phyloP scores from a whole-genome alignment of 2,888 invertebrate genomes.

The Apodemia hepburni region DNA sequence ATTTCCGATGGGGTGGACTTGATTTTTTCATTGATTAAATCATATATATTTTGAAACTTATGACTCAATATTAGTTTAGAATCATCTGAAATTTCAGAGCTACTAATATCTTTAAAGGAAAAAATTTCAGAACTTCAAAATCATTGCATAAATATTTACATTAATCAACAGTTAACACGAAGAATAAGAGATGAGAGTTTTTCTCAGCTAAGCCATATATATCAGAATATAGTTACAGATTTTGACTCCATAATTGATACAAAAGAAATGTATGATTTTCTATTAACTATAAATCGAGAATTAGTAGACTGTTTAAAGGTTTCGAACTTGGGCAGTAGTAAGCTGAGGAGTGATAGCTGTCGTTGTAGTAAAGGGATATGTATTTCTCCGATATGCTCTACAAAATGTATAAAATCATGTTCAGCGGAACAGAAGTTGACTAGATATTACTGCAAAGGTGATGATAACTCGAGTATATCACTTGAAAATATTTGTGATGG shows the following conservation, averaged over 20 bases:
- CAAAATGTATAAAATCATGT: conserved; percentile 48
- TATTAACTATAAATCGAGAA: conserved; percentile 50
- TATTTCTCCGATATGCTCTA: conserved; percentile 43
- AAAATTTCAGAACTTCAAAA: conserved; percentile 40
- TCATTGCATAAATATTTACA: conserved; percentile 27
- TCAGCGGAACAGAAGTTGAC: conserved; percentile 44
- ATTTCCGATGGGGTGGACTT: background rate
- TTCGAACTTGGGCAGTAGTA: conserved; percentile 54
- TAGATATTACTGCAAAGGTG: conserved; percentile 43
- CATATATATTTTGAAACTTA: background rate
- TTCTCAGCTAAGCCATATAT: conserved; percentile 41
- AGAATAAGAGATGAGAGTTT: conserved; percentile 45
- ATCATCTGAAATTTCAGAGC: background rate
- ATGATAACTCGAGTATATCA: conserved; percentile 37
- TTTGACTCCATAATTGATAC: conserved; percentile 19
- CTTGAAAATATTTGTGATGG: conserved; percentile 52
- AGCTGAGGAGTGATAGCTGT: conserved; percentile 44
- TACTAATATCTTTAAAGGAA: conserved; percentile 15
- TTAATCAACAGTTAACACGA: conserved; percentile 37
- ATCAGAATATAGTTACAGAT: conserved; percentile 38
- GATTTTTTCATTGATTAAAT: background rate
- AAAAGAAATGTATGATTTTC: conserved; percentile 42
- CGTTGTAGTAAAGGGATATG: conserved; percentile 48
- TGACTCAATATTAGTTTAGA: background rate
- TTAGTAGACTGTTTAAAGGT: conserved; percentile 44